Base-by-base conservation (phyloP, 2,113 vertebrate genomes). In the Sylvietta virens region DNA sequence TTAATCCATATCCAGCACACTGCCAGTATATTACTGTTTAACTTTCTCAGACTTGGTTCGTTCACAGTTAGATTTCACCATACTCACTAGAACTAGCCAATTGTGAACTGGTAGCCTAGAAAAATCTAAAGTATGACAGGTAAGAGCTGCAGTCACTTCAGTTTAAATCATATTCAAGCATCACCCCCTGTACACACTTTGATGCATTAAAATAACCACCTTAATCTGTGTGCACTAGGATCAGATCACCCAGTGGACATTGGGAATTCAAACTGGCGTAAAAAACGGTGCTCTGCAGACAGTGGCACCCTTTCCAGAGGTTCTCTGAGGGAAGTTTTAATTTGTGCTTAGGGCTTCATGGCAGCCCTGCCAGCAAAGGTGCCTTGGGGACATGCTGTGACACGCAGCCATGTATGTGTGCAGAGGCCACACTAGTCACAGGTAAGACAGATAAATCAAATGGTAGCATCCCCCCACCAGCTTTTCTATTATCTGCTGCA, bases 401-500 rank as follows among this genome's bases (percentile, higher is more conserved):
- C 60, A 80, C 0, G 5, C n/a, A 26, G 13, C 18, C 62, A 16
- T 3, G 50, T 56, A 61, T 82, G 62, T 42, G 84, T 19, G 50
- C 48, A 69, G 67, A 81, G 80, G 89, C 88, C 92, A 67, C 77
- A 9, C 73, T 28, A 88, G 90, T 78, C 73, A 90, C 48, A 69
- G 57, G 91, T 83, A 84, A 83, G 81, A 96, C 81, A 95, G 88
- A 92, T 67, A 96, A 96, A 97, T 94, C 96, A 95, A 96, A 96
- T 3, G 27, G 90, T 30, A 93, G 81, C 42, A 92, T 69, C 60
- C 64, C 70, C 72, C 91, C 94, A 64, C 80, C 94, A 39, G 39
- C 57, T 96, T 94, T 97, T 95, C 96, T 96, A 97, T 97, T 97
- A 97, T 94, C 94, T 96, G 85, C 71, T 96, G 94, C 85, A 95